These are phyloP conservation scores for Diabrotica balteata DNA, from an alignment of 2,888 invertebrate species.

Conservation along the genomic window DNA sequence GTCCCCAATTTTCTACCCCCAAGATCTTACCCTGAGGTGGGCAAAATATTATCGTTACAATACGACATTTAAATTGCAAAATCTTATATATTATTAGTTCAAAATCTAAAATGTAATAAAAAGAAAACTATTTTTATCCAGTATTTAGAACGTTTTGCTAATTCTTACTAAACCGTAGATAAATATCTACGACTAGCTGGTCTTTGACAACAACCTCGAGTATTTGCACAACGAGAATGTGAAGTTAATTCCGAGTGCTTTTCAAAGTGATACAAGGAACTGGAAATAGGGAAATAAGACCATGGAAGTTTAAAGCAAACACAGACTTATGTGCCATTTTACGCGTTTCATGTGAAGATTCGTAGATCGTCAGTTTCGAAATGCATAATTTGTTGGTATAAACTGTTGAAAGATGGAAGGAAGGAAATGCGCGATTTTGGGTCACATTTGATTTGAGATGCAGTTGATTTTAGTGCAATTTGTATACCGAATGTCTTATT, in stretches of 20 bases:
- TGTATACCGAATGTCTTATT: too few relatives aligned
- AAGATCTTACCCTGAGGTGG: too few relatives aligned
- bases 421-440: background rate
- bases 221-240: slow-evolving; percentile 8
- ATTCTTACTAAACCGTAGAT: too few relatives aligned
- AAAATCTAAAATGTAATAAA: too few relatives aligned
- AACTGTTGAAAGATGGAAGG: background rate
- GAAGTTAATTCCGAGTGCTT: slow-evolving; percentile 11
- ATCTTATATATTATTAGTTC: too few relatives aligned
- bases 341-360: slow-evolving; percentile 6
- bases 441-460: too few relatives aligned
- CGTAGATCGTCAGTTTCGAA: slow-evolving; percentile 5
- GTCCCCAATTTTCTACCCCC: too few relatives aligned
- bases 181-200: background rate
- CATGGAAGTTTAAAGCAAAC: background rate
- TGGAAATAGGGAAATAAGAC: background rate
- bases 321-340: slow-evolving; percentile 1
- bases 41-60: too few relatives aligned
- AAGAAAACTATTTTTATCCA: too few relatives aligned
- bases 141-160: too few relatives aligned
- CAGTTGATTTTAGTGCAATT: too few relatives aligned
- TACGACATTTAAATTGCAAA: too few relatives aligned
- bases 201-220: slow-evolving; percentile 6
- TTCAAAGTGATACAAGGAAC: slow-evolving; percentile 3
- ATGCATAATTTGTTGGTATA: slow-evolving; percentile 17